Conservation (phyloP, 2,797 vertebrate genomes). For the Melanotaenia boesemani region DNA sequence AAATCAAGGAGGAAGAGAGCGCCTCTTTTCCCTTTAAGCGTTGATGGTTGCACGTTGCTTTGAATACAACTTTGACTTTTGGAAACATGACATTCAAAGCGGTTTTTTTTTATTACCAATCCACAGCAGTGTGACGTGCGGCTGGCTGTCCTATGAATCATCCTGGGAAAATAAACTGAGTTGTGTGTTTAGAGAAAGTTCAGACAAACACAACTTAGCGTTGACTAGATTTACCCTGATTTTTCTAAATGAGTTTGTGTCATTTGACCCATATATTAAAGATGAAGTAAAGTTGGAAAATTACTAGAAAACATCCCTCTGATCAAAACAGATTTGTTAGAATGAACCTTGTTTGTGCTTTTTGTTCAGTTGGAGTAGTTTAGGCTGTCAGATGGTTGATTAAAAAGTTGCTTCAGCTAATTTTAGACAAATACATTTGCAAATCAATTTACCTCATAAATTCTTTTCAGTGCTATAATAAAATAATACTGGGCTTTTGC, state of each 20-base stretch:
- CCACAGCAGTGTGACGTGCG: slow-evolving; percentile 47
- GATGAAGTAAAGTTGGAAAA: background rate
- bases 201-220: background rate
- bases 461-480: background rate
- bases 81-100: slow-evolving; percentile 44
- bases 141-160: slow-evolving; percentile 47
- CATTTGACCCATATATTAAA: background rate
- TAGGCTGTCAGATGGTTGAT: background rate
- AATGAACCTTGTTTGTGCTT: background rate
- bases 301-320: background rate
- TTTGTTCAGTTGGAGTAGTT: background rate
- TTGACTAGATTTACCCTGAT: background rate
- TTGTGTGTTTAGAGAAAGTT: slow-evolving; percentile 38
- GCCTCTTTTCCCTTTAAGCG: background rate
- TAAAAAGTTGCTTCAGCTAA: background rate
- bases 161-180: background rate
- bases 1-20: slow-evolving; percentile 6
- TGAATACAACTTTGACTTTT: slow-evolving; percentile 30
- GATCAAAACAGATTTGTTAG: background rate
- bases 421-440: background rate
- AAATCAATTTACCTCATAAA: background rate
- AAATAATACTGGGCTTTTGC: background rate
- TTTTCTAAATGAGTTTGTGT: background rate
- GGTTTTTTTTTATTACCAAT: slow-evolving; percentile 7
- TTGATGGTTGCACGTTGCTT: slow-evolving; percentile 40